Evolutionary conservation across 1,140 invertebrate species (phyloP).

Genomic region (Cyclargus thomasi): DNA sequence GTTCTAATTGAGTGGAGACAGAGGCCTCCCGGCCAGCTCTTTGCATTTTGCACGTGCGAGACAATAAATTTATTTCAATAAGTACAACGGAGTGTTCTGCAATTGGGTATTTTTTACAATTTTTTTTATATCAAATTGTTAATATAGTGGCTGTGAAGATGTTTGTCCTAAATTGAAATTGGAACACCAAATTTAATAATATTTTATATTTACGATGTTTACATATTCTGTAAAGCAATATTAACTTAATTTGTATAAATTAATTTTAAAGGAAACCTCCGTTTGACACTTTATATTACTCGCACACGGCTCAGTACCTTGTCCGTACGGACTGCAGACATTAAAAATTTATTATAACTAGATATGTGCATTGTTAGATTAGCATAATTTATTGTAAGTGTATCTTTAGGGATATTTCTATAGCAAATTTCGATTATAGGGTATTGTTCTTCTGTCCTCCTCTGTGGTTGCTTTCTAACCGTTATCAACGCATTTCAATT

Average conservation of each 20-base stretch:
- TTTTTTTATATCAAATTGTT: constrained; percentile 32
- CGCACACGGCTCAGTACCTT: constrained; percentile 66
- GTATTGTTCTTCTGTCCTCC: constrained; percentile 45
- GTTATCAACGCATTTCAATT: constrained; percentile 48
- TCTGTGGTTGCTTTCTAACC: constrained; percentile 59
- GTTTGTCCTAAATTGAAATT: constrained; percentile 41
- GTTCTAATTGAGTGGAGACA: constrained; percentile 29
- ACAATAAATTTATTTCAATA: constrained; percentile 59
- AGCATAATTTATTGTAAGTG: constrained; percentile 71
- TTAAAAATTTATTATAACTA: constrained; percentile 52
- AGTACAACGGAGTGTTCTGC: constrained; percentile 25
- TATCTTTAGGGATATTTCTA: constrained; percentile 55
- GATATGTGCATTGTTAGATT: constrained; percentile 68
- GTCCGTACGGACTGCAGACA: constrained; percentile 60
- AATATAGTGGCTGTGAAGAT: constrained; percentile 64
- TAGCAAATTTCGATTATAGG: constrained; percentile 32
- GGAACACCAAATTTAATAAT: constrained; percentile 44
- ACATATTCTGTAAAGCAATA: constrained; percentile 1
- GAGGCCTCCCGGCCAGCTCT: constrained; percentile 29
- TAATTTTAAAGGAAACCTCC: constrained; percentile 39
- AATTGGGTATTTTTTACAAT: constrained; percentile 33
- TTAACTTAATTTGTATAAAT: constrained; percentile 34
- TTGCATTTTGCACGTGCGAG: constrained; percentile 65
- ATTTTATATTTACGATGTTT: constrained; percentile 3
- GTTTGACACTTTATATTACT: constrained; percentile 34